These are phyloP conservation scores for Dasysyrphus albostriatus DNA, from an alignment of 2,888 invertebrate species.

Conservation along the genomic window DNA sequence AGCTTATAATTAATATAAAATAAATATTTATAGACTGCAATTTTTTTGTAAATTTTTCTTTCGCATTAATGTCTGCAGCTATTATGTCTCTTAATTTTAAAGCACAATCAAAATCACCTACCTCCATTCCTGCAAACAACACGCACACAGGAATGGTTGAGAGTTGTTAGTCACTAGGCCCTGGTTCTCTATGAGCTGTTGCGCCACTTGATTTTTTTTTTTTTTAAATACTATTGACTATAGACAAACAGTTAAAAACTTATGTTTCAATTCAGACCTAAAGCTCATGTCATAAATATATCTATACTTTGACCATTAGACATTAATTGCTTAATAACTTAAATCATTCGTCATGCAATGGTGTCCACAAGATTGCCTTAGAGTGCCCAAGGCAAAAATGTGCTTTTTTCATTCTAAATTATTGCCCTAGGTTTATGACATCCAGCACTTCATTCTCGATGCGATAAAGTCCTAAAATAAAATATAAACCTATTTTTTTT, in stretches of 20 bases:
- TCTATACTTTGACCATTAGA: not conserved
- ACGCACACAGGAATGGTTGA: too few relatives aligned
- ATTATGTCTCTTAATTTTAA: too few relatives aligned
- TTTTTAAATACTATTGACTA: too few relatives aligned
- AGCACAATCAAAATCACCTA: too few relatives aligned
- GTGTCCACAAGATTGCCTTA: not conserved
- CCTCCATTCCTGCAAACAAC: too few relatives aligned
- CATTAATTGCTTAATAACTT: constrained; percentile 2
- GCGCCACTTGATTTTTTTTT: too few relatives aligned
- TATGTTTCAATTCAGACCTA: not conserved
- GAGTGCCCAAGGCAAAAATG: not conserved
- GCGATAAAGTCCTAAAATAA: not conserved
- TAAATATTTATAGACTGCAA: too few relatives aligned
- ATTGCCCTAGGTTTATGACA: constrained; percentile 34
- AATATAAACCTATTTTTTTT: not conserved
- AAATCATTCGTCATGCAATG: constrained; percentile 2
- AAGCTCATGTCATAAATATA: not conserved
- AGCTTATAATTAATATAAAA: too few relatives aligned
- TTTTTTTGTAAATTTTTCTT: too few relatives aligned
- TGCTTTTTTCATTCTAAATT: not conserved
- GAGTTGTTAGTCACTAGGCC: too few relatives aligned
- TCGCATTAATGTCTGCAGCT: too few relatives aligned
- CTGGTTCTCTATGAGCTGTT: too few relatives aligned
- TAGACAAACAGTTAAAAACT: not conserved
- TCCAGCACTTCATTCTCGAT: not conserved